phyloP scores from a whole-genome alignment of 2,113 vertebrate genomes.

The Tylochromis polylepis region DNA sequence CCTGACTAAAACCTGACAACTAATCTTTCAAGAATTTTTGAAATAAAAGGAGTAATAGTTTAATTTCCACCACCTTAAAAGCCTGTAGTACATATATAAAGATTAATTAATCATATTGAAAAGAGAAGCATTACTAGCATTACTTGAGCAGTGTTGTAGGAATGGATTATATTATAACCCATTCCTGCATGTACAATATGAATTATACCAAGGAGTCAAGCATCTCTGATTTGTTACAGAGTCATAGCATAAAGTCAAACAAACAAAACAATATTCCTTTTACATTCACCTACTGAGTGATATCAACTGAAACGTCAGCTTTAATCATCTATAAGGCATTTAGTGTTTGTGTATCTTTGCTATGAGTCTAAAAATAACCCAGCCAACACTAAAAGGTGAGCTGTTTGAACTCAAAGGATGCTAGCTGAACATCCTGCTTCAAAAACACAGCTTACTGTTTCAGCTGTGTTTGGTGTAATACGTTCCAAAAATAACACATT shows the following conservation, averaged over 20 bases:
- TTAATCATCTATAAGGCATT: neutral
- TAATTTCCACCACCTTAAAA: too few relatives aligned
- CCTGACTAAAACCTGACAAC: neutral
- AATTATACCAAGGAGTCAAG: too few relatives aligned
- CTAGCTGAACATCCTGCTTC: neutral
- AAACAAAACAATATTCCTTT: neutral
- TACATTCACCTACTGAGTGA: neutral
- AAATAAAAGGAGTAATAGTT: neutral
- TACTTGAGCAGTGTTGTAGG: too few relatives aligned
- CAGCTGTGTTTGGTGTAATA: neutral
- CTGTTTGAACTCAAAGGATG: neutral
- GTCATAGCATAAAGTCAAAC: neutral
- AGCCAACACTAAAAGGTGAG: neutral
- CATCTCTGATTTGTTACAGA: neutral
- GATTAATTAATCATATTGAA: too few relatives aligned
- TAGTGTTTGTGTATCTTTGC: neutral
- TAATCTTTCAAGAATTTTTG: neutral
- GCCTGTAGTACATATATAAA: too few relatives aligned
- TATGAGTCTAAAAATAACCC: conserved; percentile 7
- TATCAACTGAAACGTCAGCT: neutral
- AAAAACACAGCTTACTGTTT: neutral
- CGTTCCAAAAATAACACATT: neutral
- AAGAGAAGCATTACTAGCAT: too few relatives aligned
- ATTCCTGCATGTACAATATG: too few relatives aligned
- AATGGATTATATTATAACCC: too few relatives aligned